phyloP scores from a whole-genome alignment of 2,888 invertebrate species.

The Drosophila stalkeri region DNA sequence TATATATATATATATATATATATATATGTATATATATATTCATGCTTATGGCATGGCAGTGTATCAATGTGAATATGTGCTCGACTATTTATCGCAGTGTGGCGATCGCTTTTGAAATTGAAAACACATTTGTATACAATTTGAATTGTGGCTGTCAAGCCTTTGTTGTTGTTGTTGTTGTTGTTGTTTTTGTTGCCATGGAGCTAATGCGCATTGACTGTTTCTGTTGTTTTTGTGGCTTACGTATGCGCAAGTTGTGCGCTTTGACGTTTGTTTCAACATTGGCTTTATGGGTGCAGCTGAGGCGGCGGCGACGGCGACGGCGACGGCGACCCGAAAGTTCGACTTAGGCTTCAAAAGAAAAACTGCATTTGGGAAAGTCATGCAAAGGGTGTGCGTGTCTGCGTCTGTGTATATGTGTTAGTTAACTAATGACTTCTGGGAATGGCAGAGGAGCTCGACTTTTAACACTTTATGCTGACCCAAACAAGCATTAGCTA shows the following conservation, averaged over 20 bases:
- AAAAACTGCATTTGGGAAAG: constrained; percentile 50
- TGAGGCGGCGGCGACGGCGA: constrained; percentile 4
- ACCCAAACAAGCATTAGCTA: constrained; percentile 45
- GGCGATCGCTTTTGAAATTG: constrained; percentile 64
- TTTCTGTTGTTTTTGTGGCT: constrained; percentile 32
- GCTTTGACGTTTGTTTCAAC: constrained; percentile 59
- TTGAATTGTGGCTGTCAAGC: constrained; percentile 63
- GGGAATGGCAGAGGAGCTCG: constrained; percentile 43
- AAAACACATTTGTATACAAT: constrained; percentile 71
- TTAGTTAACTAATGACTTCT: constrained; percentile 61
- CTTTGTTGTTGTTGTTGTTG: constrained; percentile 30
- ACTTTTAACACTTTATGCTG: constrained; percentile 63
- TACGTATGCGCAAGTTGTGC: constrained; percentile 59
- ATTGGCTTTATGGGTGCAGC: constrained; percentile 67
- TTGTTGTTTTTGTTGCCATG: constrained; percentile 37
- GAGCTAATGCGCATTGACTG: constrained; percentile 34
- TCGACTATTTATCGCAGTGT: constrained; percentile 63
- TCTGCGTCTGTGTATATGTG: neutral
- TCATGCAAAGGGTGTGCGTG: constrained; percentile 18
- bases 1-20: neutral
- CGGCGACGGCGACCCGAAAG: constrained; percentile 26
- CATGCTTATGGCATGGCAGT: neutral
- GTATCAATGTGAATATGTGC: constrained; percentile 40
- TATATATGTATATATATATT: too few species aligned
- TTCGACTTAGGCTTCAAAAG: constrained; percentile 27